These are phyloP conservation scores for Aphidius gifuensis DNA, from an alignment of 1,140 invertebrate species.

Conservation along the genomic window DNA sequence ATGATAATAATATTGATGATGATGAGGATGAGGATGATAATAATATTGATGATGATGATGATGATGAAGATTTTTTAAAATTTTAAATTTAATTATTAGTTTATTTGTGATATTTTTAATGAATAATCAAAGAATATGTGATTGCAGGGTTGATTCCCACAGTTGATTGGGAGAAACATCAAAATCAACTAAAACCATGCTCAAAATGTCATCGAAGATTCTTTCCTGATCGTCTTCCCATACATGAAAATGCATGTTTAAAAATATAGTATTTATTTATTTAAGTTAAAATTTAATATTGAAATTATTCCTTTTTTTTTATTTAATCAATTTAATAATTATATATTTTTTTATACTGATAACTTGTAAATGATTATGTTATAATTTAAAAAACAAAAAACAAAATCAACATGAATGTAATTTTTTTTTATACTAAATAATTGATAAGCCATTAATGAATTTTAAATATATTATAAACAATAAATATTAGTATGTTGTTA, in stretches of 20 bases:
- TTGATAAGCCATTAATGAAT: no score
- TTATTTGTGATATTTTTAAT: no score
- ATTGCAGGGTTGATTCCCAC: not conserved
- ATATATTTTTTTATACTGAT: not conserved
- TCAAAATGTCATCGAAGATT: conserved; percentile 36
- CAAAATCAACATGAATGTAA: not conserved
- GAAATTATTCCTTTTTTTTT: conserved; percentile 12
- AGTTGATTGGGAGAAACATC: conserved; percentile 35
- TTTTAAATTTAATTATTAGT: no score
- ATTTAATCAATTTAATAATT: conserved; percentile 10
- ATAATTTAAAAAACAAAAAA: not conserved
- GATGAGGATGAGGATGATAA: no score
- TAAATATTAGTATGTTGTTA: no score
- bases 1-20: no score
- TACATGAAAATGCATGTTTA: conserved; percentile 32
- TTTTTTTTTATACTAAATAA: no score
- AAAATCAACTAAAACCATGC: conserved; percentile 31
- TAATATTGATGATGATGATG: no score
- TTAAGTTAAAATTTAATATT: conserved; percentile 4
- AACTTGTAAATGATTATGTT: no score
- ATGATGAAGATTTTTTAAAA: no score
- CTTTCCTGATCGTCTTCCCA: conserved; percentile 33
- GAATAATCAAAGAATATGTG: no score
- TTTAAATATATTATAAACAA: no score
- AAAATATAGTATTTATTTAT: conserved; percentile 23